Base-by-base conservation (phyloP, 2,888 invertebrate genomes). In the Tryphoninae sp. region DNA sequence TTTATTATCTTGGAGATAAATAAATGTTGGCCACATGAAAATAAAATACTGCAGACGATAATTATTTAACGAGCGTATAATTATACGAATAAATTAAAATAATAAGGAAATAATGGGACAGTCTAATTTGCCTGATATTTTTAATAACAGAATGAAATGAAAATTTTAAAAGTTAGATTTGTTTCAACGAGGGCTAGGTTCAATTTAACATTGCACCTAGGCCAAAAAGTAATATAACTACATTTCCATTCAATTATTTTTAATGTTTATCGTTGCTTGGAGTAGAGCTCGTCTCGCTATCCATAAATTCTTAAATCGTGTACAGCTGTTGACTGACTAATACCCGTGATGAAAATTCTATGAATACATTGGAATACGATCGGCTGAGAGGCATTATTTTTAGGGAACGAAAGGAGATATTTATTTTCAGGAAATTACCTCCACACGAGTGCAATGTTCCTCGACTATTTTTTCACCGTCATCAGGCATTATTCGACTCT, bases 391-490 rank as follows among this genome's bases (percentile, higher is more conserved):
- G 13, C 45, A 45, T 9, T 13, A 45, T 9, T 9, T 13, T 45
- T 9, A 45, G 45, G 13, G 2, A 9, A 13, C 2, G 45, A 45
- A 13, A 45, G 3, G 2, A 45, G 13, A 9, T 45, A 55, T n/a
- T 62, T 42, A 69, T 69, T 69, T 80, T 76, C 33, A 67, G 65
- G 19, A 55, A 53, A 80, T 71, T 64, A 65, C 75, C 19, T 23
- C 65, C 65, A 42, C 19, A 65, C 51, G 65, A 59, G 26, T 59
- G 45, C 53, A 53, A 58, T 13, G 26, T 13, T 59, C 22, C 19
- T 40, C 49, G 59, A 19, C 65, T 65, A 64, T 58, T 59, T 64
- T 65, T 23, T 76, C 59, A 23, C 49, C 55, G 67, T 59, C 72
- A 26, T 67, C 55, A 55, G 40, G 26, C 40, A 19, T 59, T 59